These are phyloP conservation scores for Tamandua tetradactyla DNA, from an alignment of 2,797 vertebrate species.

Conservation along the genomic window DNA sequence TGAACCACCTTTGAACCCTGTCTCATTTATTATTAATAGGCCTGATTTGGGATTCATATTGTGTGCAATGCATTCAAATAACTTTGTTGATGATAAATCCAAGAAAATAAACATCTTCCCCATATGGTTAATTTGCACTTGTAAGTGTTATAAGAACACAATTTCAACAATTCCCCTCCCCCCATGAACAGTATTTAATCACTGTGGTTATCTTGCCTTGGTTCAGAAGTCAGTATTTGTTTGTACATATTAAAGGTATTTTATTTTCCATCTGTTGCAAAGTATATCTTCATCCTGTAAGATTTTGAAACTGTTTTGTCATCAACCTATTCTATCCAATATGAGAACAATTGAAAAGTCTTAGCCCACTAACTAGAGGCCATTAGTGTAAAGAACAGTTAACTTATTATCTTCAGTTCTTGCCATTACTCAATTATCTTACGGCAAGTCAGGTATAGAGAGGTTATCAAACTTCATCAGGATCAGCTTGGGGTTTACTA, in stretches of 20 bases:
- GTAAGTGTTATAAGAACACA: background rate
- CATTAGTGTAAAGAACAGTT: background rate
- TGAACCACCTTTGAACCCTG: too few species aligned
- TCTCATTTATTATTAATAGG: background rate
- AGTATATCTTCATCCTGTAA: background rate
- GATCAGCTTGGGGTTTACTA: background rate
- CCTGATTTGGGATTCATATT: background rate
- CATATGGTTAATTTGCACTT: background rate
- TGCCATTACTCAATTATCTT: background rate
- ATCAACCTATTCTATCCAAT: background rate
- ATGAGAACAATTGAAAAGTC: background rate
- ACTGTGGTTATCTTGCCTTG: background rate
- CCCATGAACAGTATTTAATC: background rate
- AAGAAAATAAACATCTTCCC: background rate
- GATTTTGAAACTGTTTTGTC: background rate
- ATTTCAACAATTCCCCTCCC: too few species aligned
- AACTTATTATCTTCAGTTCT: background rate
- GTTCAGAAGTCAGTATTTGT: background rate
- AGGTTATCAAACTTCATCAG: background rate
- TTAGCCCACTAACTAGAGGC: background rate
- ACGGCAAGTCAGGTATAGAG: background rate
- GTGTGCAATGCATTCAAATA: background rate
- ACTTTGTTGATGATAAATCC: background rate
- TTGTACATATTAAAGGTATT: background rate
- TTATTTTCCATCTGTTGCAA: background rate